Percentiles rank a stretch among this genome's conserved stretches.
Conservation (phyloP, 2,888 invertebrate genomes). For the Diabrotica balteata region DNA sequence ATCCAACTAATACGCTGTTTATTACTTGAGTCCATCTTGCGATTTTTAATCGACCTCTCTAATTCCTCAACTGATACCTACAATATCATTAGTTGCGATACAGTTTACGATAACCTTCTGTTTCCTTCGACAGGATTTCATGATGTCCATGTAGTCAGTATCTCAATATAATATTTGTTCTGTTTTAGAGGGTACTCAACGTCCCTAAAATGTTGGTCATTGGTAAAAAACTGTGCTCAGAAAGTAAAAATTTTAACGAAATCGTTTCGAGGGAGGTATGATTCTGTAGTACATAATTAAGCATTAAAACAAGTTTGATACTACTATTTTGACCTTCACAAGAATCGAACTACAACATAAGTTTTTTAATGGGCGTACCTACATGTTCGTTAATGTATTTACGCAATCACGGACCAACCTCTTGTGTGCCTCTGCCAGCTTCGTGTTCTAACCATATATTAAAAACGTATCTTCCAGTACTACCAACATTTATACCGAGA, state of each 20-base stretch:
- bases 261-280: conserved; percentile 32
- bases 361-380: conserved; percentile 9
- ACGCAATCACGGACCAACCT: conserved; percentile 22
- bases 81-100: conserved; percentile 32
- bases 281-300: conserved; percentile 34
- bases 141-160: conserved; percentile 38
- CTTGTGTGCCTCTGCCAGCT: conserved; percentile 24
- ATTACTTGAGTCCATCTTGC: conserved; percentile 19
- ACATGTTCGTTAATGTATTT: conserved; percentile 20
- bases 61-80: conserved; percentile 27
- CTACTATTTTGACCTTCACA: conserved; percentile 38
- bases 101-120: conserved; percentile 35
- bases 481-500: conserved; percentile 40
- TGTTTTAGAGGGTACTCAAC: conserved; percentile 39
- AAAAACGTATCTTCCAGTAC: conserved; percentile 34
- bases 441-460: conserved; percentile 31
- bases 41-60: conserved; percentile 28
- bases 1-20: too few species aligned
- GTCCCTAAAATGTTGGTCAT: conserved; percentile 42
- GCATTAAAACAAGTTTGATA: conserved; percentile 39
- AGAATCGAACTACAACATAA: conserved; percentile 26
- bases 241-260: conserved; percentile 36
- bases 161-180: conserved; percentile 37
- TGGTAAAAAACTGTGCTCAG: conserved; percentile 42
- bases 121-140: conserved; percentile 39